Conservation (phyloP, 2,113 vertebrate species). For the Climacteris rufus region DNA sequence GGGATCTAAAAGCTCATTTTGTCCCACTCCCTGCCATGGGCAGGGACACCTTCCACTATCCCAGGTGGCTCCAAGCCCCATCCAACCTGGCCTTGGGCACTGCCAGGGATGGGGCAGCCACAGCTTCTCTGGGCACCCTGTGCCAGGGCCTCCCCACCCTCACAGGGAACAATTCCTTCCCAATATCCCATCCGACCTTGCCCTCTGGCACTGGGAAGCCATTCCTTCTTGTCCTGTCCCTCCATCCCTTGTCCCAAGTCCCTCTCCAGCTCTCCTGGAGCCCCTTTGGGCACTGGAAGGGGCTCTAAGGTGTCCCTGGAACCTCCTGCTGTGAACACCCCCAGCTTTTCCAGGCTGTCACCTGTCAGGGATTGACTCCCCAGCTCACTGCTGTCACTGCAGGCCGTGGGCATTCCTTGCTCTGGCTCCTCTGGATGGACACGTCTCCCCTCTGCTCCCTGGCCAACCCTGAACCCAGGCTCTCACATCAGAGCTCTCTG, state of each 20-base stretch:
- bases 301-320: not conserved
- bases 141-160: not conserved
- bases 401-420: not conserved
- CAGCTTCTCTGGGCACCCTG: not conserved
- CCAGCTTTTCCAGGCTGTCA: not conserved
- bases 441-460: not conserved
- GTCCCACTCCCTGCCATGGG: not conserved
- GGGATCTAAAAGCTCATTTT: not conserved
- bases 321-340: not conserved
- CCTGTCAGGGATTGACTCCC: not conserved
- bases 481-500: not conserved
- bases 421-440: not conserved
- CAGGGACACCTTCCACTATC: not conserved
- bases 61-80: fast-evolving
- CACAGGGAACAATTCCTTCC: not conserved
- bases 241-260: not conserved
- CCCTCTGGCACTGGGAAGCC: not conserved
- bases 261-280: not conserved
- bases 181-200: not conserved
- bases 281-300: not conserved
- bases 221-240: not conserved
- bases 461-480: not conserved
- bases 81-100: not conserved
- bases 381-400: not conserved
- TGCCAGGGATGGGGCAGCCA: not conserved